phyloP scores from a whole-genome alignment of 2,797 vertebrate species.

The Hemitrygon akajei region DNA sequence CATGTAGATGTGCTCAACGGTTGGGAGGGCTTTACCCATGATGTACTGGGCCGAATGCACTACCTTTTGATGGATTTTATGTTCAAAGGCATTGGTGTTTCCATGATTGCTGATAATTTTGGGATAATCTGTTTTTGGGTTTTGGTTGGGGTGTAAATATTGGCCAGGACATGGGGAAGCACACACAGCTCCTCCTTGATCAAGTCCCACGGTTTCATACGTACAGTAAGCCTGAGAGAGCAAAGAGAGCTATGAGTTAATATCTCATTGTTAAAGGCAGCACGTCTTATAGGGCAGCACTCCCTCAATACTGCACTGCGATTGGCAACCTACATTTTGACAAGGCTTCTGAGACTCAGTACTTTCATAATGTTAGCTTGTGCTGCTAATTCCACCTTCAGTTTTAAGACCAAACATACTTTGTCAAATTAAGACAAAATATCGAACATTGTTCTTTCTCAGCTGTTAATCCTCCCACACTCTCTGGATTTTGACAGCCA shows the following conservation, averaged over 20 bases:
- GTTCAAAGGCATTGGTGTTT: too few species aligned
- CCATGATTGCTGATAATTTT: too few species aligned
- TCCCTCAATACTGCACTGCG: neutral
- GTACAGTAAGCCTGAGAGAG: neutral
- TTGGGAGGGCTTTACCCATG: too few species aligned
- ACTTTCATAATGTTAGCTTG: neutral
- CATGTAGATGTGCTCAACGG: too few species aligned
- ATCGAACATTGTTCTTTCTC: neutral
- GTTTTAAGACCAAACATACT: neutral
- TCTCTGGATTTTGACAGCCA: neutral
- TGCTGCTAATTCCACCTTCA: neutral
- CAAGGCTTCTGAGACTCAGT: neutral
- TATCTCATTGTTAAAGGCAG: neutral
- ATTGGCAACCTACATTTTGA: neutral
- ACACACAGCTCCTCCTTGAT: neutral
- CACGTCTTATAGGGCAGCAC: neutral
- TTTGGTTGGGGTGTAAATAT: neutral
- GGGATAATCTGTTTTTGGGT: neutral
- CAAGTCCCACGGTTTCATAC: neutral
- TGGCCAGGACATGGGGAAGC: neutral
- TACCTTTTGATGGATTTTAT: too few species aligned
- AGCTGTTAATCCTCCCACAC: slow-evolving; percentile 8
- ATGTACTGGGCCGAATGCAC: too few species aligned
- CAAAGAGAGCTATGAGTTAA: neutral
- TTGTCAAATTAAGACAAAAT: neutral